Conservation (phyloP, 2,797 vertebrate species). For the Linurgus olivaceus region DNA sequence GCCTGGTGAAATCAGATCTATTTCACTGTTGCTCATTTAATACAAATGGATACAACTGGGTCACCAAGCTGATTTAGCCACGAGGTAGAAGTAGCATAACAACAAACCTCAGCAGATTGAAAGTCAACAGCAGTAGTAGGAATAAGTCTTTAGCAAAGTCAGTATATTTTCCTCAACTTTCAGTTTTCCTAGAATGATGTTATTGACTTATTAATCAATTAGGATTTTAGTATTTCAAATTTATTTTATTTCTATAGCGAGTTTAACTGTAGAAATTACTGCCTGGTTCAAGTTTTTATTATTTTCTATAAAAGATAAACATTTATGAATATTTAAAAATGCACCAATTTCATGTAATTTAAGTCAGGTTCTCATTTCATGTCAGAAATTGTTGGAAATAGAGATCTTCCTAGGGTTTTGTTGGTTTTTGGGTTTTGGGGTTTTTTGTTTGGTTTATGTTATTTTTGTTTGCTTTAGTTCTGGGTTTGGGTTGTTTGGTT, state of each 20-base stretch:
- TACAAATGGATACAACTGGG: slow-evolving; percentile 63
- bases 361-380: neutral
- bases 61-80: slow-evolving; percentile 61
- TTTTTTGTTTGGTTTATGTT: neutral
- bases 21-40: slow-evolving; percentile 67
- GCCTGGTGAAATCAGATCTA: slow-evolving; percentile 55
- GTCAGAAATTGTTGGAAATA: neutral
- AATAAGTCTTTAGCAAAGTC: neutral
- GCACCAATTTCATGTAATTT: neutral
- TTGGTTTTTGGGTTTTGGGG: neutral
- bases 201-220: neutral
- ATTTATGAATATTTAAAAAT: neutral
- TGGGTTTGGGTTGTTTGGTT: neutral
- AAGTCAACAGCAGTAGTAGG: neutral
- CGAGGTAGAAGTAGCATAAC: slow-evolving; percentile 44
- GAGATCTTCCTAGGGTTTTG: neutral
- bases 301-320: neutral
- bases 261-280: neutral
- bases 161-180: neutral
- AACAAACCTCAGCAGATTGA: slow-evolving; percentile 38
- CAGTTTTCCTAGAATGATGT: neutral
- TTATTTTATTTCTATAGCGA: neutral
- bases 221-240: neutral
- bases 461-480: neutral
- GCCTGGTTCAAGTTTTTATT: neutral